Percentiles rank a stretch among this genome's conserved stretches.
Conservation (phyloP, 2,797 vertebrate species). For the Myioborus melanocephalus region DNA sequence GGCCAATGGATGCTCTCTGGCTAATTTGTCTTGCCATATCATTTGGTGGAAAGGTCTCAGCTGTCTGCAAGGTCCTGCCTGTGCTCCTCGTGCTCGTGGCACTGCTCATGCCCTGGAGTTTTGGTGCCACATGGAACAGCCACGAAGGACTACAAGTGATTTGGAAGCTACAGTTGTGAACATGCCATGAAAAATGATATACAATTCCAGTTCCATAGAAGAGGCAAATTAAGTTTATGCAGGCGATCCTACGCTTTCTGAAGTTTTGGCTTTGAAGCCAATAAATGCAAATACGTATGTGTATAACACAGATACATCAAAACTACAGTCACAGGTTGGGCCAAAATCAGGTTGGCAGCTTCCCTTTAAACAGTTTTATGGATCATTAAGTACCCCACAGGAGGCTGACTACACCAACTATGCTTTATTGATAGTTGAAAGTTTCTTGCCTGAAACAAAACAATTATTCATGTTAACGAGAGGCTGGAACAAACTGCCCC, state of each 20-base stretch:
- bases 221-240: not conserved
- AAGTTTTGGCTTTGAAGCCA: not conserved
- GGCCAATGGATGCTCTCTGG: not conserved
- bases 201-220: not conserved
- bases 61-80: not conserved
- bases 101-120: fast-evolving
- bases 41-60: not conserved
- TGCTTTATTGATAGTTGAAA: not conserved
- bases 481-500: not conserved
- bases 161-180: not conserved
- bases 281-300: not conserved
- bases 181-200: not conserved
- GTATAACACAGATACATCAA: not conserved
- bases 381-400: conserved; percentile 44
- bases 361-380: conserved; percentile 42
- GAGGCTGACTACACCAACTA: conserved; percentile 8
- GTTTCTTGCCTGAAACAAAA: conserved; percentile 32
- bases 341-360: conserved; percentile 40
- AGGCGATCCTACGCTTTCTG: not conserved
- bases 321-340: not conserved
- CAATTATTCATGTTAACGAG: conserved; percentile 41
- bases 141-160: not conserved
- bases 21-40: not conserved
- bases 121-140: not conserved
- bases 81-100: fast-evolving